phyloP scores from a whole-genome alignment of 1,140 invertebrate genomes.

The Procambarus clarkii region DNA sequence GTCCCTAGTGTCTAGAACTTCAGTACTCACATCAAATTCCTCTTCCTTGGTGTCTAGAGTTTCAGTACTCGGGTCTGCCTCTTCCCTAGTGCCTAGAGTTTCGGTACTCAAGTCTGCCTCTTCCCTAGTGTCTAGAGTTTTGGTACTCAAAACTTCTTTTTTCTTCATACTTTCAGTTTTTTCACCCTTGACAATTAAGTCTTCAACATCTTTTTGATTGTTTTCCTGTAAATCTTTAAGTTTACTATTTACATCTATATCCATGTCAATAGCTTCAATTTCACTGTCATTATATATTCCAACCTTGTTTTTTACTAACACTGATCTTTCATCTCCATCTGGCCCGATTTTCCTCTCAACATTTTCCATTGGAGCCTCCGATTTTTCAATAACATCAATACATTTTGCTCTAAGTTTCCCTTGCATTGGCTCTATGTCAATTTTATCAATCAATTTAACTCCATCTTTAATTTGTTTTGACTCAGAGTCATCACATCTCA shows the following conservation, averaged over 20 bases:
- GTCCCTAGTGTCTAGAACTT: too few species aligned
- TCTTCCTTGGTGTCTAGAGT: too few species aligned
- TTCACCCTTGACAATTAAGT: neutral
- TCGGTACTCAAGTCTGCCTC: too few species aligned
- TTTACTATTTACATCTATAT: neutral
- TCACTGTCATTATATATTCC: neutral
- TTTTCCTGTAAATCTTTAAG: neutral
- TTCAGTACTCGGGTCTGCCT: too few species aligned
- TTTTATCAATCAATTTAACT: neutral
- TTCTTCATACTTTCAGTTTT: neutral
- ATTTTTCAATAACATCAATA: neutral
- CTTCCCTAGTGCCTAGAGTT: too few species aligned
- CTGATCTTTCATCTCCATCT: neutral
- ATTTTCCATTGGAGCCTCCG: neutral
- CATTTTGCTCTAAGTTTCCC: neutral
- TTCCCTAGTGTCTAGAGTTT: too few species aligned
- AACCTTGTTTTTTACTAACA: neutral
- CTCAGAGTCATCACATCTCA: constrained; percentile 3
- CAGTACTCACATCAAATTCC: too few species aligned
- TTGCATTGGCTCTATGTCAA: neutral
- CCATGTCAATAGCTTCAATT: neutral
- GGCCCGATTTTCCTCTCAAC: neutral
- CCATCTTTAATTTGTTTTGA: neutral
- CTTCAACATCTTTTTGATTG: neutral
- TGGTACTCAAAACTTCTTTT: too few species aligned